Evolutionary conservation across 2,113 vertebrate species (phyloP), one percentile per base, ranked within the genome.

Genomic region (Leptocoma aspasia): DNA sequence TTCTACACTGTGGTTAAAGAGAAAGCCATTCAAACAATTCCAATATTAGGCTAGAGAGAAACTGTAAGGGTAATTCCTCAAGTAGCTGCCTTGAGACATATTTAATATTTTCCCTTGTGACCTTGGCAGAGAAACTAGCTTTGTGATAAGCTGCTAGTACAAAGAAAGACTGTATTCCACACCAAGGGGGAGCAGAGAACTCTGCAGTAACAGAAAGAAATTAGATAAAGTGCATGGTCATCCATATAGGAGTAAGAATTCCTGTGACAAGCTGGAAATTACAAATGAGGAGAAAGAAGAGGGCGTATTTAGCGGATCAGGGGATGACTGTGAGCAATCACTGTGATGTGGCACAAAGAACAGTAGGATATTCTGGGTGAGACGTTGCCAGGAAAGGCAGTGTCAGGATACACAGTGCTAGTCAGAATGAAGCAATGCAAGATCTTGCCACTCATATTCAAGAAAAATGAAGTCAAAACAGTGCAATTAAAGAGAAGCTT

Each of bases 311-410:
- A 77, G 54, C 63, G 56, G 71, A 70, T 83, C 76, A 68, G 72
- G 63, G 64, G 47, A 94, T 92, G 92, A 93, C 80, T 81, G 49
- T 60, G 91, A 96, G 65, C 86, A 80, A 92, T 60, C 80, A 70
- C 42, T 47, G n/a, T 71, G 75, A 88, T 42, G 50, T 37, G 35
- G 39, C 64, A 78, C 68, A 79, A 54, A 83, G n/a, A 92, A 63
- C 31, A 79, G 49, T 30, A 35, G 60, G 37, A 85, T 65, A 53
- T 53, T 88, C 59, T 77, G 39, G 11, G 49, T 53, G 39, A 82
- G 53, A 86, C 22, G 31, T 19, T 80, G 60, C 53, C 77, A 76
- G 78, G 66, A 92, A 76, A 72, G 75, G 60, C 13, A 75, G 49
- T 30, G 35, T 77, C 56, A 86, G 54, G 14, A 89, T 70, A 86